These are phyloP conservation scores for Diarsia brunnea DNA, from an alignment of 2,888 invertebrate species.

Conservation along the genomic window DNA sequence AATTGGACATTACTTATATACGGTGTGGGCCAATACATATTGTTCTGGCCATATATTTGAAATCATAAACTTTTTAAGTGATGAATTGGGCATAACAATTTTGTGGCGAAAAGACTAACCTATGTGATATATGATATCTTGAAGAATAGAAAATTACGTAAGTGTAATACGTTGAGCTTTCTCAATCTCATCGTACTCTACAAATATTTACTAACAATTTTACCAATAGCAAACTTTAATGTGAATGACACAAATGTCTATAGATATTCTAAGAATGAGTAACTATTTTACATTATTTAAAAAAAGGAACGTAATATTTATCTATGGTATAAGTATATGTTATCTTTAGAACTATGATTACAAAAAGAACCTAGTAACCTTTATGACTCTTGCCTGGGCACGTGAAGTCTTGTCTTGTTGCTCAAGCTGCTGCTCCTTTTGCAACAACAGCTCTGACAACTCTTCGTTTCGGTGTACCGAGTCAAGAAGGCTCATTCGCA, in stretches of 20 bases:
- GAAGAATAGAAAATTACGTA: not conserved
- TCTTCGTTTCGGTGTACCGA: constrained; percentile 86
- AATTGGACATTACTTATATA: not conserved
- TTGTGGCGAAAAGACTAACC: not conserved
- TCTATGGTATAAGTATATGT: constrained; percentile 11
- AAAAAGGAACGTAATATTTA: not conserved
- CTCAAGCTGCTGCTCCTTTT: constrained; percentile 91
- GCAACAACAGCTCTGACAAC: constrained; percentile 85
- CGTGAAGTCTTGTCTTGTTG: constrained; percentile 91
- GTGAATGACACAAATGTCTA: too few relatives aligned
- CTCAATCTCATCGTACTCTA: not conserved
- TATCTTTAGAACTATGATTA: constrained; percentile 50
- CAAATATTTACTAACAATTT: not conserved
- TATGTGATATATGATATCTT: not conserved
- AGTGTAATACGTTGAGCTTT: not conserved
- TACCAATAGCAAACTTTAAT: too few relatives aligned
- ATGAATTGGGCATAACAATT: not conserved
- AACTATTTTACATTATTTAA: not conserved
- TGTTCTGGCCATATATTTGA: not conserved
- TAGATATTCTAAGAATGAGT: not conserved
- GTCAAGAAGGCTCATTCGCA: constrained; percentile 86
- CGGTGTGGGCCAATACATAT: not conserved
- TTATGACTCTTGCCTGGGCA: constrained; percentile 91
- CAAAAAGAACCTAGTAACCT: constrained; percentile 81
- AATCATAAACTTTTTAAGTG: not conserved